These are phyloP conservation scores for Cordilura impudica DNA, from an alignment of 2,888 invertebrate species.

Conservation along the genomic window DNA sequence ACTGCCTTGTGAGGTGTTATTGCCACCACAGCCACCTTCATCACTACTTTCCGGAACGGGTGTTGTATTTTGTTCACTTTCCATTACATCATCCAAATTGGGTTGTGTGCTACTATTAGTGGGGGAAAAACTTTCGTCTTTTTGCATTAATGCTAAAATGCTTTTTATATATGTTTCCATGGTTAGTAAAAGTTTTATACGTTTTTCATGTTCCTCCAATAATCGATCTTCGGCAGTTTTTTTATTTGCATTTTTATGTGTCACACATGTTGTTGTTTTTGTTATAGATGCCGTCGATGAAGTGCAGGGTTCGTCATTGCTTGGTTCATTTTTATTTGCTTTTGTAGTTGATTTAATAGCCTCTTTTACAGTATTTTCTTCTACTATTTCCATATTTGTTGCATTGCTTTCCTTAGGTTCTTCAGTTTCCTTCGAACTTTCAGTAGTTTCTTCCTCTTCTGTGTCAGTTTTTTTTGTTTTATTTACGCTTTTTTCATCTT, in stretches of 20 bases:
- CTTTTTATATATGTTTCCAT: constrained; percentile 77
- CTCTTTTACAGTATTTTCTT: constrained; percentile 38
- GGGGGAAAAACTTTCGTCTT: constrained; percentile 67
- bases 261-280: constrained; percentile 63
- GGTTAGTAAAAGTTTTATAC: constrained; percentile 73
- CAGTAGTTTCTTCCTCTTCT: constrained; percentile 61
- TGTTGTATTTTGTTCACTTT: constrained; percentile 68
- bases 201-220: constrained; percentile 74
- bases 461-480: constrained; percentile 8
- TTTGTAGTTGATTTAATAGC: constrained; percentile 40
- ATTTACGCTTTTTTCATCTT: constrained; percentile 1
- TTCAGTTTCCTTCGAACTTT: constrained; percentile 48
- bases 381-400: constrained; percentile 54
- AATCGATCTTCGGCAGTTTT: constrained; percentile 72
- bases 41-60: constrained; percentile 65
- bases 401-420: constrained; percentile 39
- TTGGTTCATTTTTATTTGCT: constrained; percentile 56
- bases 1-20: constrained; percentile 44
- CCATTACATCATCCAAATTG: constrained; percentile 64
- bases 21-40: constrained; percentile 61
- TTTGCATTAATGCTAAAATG: constrained; percentile 75
- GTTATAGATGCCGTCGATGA: constrained; percentile 36
- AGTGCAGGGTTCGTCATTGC: constrained; percentile 58
- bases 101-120: constrained; percentile 42
- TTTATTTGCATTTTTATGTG: constrained; percentile 66